Percentiles rank a stretch among this genome's conserved stretches.
phyloP scores from a whole-genome alignment of 2,888 invertebrate species.

The Aporophyla lueneburgensis region DNA sequence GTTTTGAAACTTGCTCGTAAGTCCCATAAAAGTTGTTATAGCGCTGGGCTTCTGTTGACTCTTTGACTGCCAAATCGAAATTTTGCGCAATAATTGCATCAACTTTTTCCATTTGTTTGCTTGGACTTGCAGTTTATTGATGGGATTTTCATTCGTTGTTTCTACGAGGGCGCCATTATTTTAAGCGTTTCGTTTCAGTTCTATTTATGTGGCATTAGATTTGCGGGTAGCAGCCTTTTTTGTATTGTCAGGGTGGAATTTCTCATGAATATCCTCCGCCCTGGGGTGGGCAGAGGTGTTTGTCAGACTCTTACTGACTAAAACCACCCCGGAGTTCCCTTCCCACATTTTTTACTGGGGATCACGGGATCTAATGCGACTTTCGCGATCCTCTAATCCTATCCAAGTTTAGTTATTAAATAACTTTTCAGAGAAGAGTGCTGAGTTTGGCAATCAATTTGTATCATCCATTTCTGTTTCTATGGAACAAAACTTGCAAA shows the following conservation, averaged over 20 bases:
- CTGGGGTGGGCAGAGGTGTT: too few species aligned
- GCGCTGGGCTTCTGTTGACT: slow-evolving; percentile 55
- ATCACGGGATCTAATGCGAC: too few species aligned
- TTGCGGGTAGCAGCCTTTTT: neutral
- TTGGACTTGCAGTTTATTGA: slow-evolving; percentile 28
- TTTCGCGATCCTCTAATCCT: too few species aligned
- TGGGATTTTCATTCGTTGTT: slow-evolving; percentile 5
- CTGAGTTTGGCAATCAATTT: too few species aligned
- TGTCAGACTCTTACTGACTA: too few species aligned
- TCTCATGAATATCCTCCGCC: too few species aligned
- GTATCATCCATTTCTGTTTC: too few species aligned
- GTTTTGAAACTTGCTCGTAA: slow-evolving; percentile 64
- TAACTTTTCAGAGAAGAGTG: too few species aligned
- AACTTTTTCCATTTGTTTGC: slow-evolving; percentile 37
- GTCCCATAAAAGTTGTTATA: slow-evolving; percentile 60
- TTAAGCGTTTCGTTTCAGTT: neutral
- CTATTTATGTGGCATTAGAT: neutral
- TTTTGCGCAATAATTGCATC: slow-evolving; percentile 38
- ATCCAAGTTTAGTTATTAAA: too few species aligned
- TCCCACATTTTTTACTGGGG: too few species aligned
- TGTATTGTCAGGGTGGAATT: too few species aligned
- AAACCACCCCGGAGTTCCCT: too few species aligned
- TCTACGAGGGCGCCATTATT: neutral
- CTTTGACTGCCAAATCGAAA: slow-evolving; percentile 35
- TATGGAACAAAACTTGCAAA: neutral